These are phyloP conservation scores for Protomyctophum bolini DNA, from an alignment of 2,113 vertebrate genomes.

Conservation along the genomic window DNA sequence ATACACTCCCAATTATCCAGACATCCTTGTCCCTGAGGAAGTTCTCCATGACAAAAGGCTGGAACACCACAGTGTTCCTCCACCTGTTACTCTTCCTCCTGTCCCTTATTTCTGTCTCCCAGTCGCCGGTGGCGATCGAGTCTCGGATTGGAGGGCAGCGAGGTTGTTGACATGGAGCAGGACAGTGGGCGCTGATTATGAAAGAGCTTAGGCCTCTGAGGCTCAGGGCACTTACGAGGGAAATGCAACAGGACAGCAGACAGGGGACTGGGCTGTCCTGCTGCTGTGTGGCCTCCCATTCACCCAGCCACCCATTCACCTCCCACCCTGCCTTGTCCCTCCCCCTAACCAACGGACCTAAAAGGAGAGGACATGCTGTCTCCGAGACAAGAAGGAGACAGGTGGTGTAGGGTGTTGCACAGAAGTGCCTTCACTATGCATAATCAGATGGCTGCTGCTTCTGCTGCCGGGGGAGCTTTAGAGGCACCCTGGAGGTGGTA, in stretches of 20 bases:
- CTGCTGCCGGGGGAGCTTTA: conserved; percentile 39
- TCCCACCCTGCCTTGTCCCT: conserved; percentile 31
- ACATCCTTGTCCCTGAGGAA: conserved; percentile 81
- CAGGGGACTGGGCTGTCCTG: conserved; percentile 26
- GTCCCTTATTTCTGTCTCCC: conserved; percentile 44
- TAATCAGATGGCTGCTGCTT: conserved; percentile 61
- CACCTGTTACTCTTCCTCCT: conserved; percentile 1
- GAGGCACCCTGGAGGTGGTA: conserved; percentile 45
- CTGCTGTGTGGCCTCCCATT: neutral
- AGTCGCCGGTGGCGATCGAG: conserved; percentile 26
- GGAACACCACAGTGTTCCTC: conserved; percentile 21
- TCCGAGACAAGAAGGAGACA: conserved; percentile 83
- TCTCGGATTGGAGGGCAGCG: conserved; percentile 24
- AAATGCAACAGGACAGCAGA: conserved; percentile 1
- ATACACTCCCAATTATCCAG: conserved; percentile 88
- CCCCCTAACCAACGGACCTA: conserved; percentile 73
- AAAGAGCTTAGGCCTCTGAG: conserved; percentile 34
- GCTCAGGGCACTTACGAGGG: conserved; percentile 4
- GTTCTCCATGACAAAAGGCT: conserved; percentile 79
- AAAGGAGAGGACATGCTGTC: conserved; percentile 84
- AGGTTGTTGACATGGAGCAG: conserved; percentile 38
- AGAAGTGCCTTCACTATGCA: conserved; percentile 59
- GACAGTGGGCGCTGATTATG: conserved; percentile 28
- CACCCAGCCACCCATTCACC: conserved; percentile 59
- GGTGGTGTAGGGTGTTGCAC: conserved; percentile 76